These are phyloP conservation scores for Spheniscus humboldti DNA, from an alignment of 2,797 vertebrate genomes.

Conservation along the genomic window DNA sequence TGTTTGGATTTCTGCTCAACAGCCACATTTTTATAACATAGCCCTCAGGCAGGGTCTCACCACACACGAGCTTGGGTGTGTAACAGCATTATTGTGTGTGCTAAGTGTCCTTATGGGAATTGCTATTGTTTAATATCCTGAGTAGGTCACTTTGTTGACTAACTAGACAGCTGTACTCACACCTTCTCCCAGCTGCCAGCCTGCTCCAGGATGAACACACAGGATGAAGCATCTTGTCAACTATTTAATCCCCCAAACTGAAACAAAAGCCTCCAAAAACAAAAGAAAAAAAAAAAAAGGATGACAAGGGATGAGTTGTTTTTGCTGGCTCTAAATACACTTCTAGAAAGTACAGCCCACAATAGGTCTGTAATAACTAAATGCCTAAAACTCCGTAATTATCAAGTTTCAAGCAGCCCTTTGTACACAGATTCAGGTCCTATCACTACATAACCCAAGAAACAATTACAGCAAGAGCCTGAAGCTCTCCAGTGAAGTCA, in stretches of 20 bases:
- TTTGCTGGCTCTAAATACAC: not conserved
- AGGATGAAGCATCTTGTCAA: not conserved
- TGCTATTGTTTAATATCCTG: conserved; percentile 1
- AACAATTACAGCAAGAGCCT: not conserved
- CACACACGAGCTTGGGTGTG: not conserved
- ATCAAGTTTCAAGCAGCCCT: not conserved
- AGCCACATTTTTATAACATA: conserved; percentile 46
- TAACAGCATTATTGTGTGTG: not conserved
- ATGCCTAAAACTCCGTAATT: not conserved
- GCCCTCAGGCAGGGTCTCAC: conserved; percentile 43
- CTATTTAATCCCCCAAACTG: not conserved
- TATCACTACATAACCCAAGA: not conserved
- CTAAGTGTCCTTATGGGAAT: not conserved
- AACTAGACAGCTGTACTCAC: not conserved
- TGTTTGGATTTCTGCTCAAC: conserved; percentile 43
- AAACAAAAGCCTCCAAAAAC: not conserved
- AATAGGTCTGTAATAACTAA: not conserved
- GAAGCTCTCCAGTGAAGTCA: not conserved
- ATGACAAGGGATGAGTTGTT: not conserved
- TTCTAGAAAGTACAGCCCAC: not conserved
- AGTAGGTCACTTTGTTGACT: conserved; percentile 11
- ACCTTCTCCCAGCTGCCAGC: not conserved
- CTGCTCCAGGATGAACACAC: not conserved
- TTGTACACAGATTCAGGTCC: not conserved
- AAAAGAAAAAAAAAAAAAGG: not conserved